Conservation (phyloP, 2,888 invertebrate species). For the Drosophila recens region DNA sequence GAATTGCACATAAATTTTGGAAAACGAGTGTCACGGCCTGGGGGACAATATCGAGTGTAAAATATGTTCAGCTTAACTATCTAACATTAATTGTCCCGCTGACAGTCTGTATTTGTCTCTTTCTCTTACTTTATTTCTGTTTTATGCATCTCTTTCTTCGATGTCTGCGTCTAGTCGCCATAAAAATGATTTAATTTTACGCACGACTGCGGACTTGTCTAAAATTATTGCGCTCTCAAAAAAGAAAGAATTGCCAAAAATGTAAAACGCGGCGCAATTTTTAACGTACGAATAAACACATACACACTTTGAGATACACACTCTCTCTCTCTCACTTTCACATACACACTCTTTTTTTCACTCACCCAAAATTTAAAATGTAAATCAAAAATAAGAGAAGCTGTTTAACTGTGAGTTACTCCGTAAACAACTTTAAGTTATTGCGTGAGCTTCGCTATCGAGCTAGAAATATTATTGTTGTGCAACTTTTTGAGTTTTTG, state of each 20-base stretch:
- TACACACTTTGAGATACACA: background rate
- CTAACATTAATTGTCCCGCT: slow-evolving; percentile 64
- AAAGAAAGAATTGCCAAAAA: slow-evolving; percentile 11
- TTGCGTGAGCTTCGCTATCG: too few species aligned
- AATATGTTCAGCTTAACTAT: slow-evolving; percentile 51
- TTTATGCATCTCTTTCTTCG: background rate
- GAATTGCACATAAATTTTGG: slow-evolving; percentile 61
- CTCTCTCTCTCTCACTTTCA: background rate
- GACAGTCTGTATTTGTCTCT: slow-evolving; percentile 29
- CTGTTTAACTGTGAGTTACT: background rate
- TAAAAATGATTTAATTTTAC: slow-evolving; percentile 80
- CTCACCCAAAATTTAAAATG: background rate
- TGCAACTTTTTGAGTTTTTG: too few species aligned
- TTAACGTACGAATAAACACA: slow-evolving; percentile 17
- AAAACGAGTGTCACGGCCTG: slow-evolving; percentile 19
- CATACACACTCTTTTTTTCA: background rate
- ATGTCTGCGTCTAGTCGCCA: slow-evolving; percentile 50
- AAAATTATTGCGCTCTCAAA: slow-evolving; percentile 47
- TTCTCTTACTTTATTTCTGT: background rate
- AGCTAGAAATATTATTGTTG: too few species aligned
- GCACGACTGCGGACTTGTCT: slow-evolving; percentile 58
- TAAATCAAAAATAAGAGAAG: background rate
- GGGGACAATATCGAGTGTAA: slow-evolving; percentile 44
- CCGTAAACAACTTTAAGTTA: slow-evolving; percentile 16
- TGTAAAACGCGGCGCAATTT: slow-evolving; percentile 21